A percentile compares a stretch with the other conserved stretches of the same genome.
These are phyloP conservation scores for Monodelphis domestica DNA, from an alignment of 2,797 vertebrate genomes.

Conservation along the genomic window DNA sequence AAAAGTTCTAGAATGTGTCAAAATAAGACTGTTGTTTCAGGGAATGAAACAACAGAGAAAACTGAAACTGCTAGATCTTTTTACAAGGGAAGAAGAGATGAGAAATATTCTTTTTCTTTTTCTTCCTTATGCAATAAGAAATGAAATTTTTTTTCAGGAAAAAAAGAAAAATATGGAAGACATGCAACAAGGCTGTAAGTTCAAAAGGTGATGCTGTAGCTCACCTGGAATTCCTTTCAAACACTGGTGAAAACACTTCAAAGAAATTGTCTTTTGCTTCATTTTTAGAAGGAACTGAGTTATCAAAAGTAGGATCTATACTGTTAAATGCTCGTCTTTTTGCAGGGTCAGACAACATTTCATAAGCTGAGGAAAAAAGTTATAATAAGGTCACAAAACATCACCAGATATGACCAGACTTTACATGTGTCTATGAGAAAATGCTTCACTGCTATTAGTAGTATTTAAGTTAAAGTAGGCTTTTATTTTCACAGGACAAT, in stretches of 20 bases:
- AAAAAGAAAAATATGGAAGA: neutral
- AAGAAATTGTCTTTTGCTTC: slow-evolving; percentile 98
- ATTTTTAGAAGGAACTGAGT: slow-evolving; percentile 93
- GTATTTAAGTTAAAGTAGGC: neutral
- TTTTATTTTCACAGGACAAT: neutral
- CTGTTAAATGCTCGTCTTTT: slow-evolving; percentile 98
- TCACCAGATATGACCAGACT: neutral
- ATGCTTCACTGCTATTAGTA: neutral
- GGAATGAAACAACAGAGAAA: slow-evolving; percentile 28
- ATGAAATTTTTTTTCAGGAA: neutral
- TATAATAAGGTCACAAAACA: slow-evolving; percentile 39
- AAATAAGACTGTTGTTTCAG: slow-evolving; percentile 37
- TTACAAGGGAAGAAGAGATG: neutral
- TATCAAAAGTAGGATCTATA: slow-evolving; percentile 97
- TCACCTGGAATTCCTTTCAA: slow-evolving; percentile 96
- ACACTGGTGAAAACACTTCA: slow-evolving; percentile 92
- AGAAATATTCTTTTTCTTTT: neutral
- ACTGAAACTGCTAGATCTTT: neutral
- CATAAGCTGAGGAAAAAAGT: slow-evolving; percentile 90
- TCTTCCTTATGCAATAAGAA: neutral
- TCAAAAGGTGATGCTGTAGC: slow-evolving; percentile 45
- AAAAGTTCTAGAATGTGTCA: slow-evolving; percentile 1
- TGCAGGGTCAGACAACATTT: slow-evolving; percentile 94
- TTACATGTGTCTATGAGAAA: neutral
- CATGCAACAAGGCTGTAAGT: neutral